A percentile compares a stretch with the other conserved stretches of the same genome.
Conservation (phyloP, 37 sponge, comb jelly and placozoan genomes). For the Axinella damicornis region DNA sequence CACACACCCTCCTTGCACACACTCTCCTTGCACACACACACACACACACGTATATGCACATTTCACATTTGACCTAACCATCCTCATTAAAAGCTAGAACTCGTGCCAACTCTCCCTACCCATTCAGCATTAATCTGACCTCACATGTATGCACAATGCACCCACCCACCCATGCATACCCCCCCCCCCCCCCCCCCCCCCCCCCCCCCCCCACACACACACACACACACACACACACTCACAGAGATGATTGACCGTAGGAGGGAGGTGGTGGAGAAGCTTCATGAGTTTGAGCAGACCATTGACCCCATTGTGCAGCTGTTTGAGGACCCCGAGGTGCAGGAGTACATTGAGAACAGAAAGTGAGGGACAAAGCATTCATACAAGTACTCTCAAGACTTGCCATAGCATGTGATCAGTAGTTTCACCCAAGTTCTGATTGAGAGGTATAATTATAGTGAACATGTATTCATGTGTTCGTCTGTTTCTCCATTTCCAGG, state of each 20-base stretch:
- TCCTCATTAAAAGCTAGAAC: too few relatives aligned
- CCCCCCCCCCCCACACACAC: neutral
- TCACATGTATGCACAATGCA: too few relatives aligned
- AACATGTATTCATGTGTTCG: too few relatives aligned
- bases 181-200: slow-evolving; percentile 3
- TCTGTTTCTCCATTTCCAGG: slow-evolving; percentile 8
- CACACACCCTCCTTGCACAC: too few relatives aligned
- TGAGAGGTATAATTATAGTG: too few relatives aligned
- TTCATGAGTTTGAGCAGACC: slow-evolving; percentile 70
- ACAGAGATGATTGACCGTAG: slow-evolving; percentile 69
- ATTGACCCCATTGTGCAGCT: slow-evolving; percentile 80
- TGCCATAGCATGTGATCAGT: too few relatives aligned
- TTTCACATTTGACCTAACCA: too few relatives aligned
- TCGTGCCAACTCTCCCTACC: too few relatives aligned
- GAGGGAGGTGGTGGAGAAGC: slow-evolving; percentile 67
- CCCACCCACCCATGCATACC: neutral
- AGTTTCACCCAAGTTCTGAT: neutral
- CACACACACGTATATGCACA: too few relatives aligned
- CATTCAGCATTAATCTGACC: too few relatives aligned
- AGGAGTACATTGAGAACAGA: slow-evolving; percentile 43
- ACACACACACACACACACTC: too few relatives aligned
- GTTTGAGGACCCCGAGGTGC: slow-evolving; percentile 72
- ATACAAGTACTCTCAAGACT: neutral
- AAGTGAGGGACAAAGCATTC: slow-evolving; percentile 23
- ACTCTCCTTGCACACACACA: too few relatives aligned